phyloP scores from a whole-genome alignment of 2,113 vertebrate genomes.

The Laterallus jamaicensis region DNA sequence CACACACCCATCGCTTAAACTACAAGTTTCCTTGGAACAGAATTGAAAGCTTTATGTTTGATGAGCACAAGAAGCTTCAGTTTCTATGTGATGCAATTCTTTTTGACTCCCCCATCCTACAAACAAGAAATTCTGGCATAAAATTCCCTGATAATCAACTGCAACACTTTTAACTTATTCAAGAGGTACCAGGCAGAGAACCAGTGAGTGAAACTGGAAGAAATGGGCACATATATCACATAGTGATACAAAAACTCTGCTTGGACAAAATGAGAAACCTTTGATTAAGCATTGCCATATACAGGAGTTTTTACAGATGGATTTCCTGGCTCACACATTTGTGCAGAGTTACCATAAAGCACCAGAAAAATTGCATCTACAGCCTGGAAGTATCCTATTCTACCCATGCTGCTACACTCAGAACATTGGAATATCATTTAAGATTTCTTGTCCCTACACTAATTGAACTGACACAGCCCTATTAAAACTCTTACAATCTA shows the following conservation, averaged over 20 bases:
- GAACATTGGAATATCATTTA: neutral
- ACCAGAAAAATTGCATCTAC: neutral
- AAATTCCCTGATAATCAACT: neutral
- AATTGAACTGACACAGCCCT: slow-evolving; percentile 29
- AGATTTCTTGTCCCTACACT: slow-evolving; percentile 1
- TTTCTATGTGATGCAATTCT: neutral
- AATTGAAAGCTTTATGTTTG: neutral
- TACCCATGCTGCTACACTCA: neutral
- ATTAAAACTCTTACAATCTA: slow-evolving; percentile 40
- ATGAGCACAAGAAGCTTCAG: neutral
- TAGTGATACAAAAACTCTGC: neutral
- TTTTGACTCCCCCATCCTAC: neutral
- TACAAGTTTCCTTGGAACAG: neutral
- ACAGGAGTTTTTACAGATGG: neutral
- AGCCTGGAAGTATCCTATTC: neutral
- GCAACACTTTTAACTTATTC: neutral
- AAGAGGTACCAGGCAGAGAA: neutral
- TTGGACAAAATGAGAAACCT: neutral
- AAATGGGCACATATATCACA: neutral
- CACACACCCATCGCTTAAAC: neutral
- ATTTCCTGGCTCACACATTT: neutral
- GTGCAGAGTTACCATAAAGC: neutral
- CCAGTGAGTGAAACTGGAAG: neutral
- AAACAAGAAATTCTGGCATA: neutral
- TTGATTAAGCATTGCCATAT: neutral